A percentile compares a stretch with the other conserved stretches of the same genome.
phyloP scores from a whole-genome alignment of 2,888 invertebrate genomes.

The Tolmerus cingulatus region DNA sequence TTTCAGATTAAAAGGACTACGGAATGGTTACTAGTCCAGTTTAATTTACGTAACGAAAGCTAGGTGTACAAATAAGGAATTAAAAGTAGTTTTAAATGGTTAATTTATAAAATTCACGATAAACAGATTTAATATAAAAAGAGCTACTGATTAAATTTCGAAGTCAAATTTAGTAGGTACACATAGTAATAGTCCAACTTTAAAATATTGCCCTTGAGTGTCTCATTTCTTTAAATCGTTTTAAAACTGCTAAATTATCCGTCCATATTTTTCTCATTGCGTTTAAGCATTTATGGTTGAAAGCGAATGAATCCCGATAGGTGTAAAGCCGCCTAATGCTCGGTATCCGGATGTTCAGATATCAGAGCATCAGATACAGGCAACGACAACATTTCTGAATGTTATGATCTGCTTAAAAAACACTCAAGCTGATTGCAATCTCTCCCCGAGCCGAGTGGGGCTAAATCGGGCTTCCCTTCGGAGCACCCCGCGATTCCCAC shows the following conservation, averaged over 20 bases:
- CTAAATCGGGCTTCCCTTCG: background rate
- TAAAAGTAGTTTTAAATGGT: too few relatives aligned
- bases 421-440: background rate
- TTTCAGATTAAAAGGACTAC: too few relatives aligned
- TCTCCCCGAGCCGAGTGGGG: background rate
- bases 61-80: too few relatives aligned
- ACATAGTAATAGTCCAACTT: too few relatives aligned
- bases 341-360: background rate
- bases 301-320: background rate
- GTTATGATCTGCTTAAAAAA: background rate
- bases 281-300: background rate
- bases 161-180: too few relatives aligned
- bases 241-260: background rate
- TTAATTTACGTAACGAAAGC: too few relatives aligned
- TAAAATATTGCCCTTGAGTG: too few relatives aligned
- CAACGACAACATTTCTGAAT: background rate
- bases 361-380: background rate
- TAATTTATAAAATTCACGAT: too few relatives aligned
- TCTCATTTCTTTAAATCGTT: background rate
- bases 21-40: too few relatives aligned
- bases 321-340: background rate
- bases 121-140: too few relatives aligned
- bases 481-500: background rate
- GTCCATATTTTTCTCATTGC: background rate
- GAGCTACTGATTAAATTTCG: too few relatives aligned